Base-by-base conservation (phyloP, 1,140 invertebrate genomes). In the Brachionus calyciflorus region DNA sequence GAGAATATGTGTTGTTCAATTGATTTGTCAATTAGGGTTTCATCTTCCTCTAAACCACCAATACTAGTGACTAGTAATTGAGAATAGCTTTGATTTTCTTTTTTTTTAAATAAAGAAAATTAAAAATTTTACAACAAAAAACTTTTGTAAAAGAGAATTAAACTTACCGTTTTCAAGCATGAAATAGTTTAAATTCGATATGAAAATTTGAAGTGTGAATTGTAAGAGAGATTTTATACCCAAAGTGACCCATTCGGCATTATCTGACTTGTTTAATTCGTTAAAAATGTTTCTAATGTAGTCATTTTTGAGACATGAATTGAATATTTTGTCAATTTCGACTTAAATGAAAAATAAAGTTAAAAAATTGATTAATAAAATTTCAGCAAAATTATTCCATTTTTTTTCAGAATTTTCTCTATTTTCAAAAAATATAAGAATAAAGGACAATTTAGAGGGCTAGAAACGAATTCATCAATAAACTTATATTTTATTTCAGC, bases 1-100 rank as follows among this genome's bases (percentile, higher is more conserved):
- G 89, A 88, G 80, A 95, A 94, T 0, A 92, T 90, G 83, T 91
- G 90, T 24, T 88, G 88, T n/a, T 90, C 89, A 21, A 94, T 87
- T 2, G 92, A 91, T 33, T 89, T 83, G 81, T 92, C 90, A 6
- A 92, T 87, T 1, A 92, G 83, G 65, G 86, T 83, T 80, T 92
- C 91, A 82, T 92, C 92, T 79, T 92, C 89, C 76, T 93, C 90
- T 37, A 73, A n/a, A 19, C 69, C 69, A 73, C 28, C 51, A 10
- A 65, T 41, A 37, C 37, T 40, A 33, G 26, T 65, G 10, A 37
- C 33, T 24, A 65, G 24, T 3, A 44, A 19, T 24, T 65, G 60
- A 24, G 60, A 24, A 12, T 24, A 41, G 2, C 19, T 41, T 65
- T 65, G 60, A 65, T 44, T 65, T 44, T 65, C 60, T 65, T 51